Conservation (phyloP, 2,888 invertebrate genomes). For the Sarcophaga variegata region DNA sequence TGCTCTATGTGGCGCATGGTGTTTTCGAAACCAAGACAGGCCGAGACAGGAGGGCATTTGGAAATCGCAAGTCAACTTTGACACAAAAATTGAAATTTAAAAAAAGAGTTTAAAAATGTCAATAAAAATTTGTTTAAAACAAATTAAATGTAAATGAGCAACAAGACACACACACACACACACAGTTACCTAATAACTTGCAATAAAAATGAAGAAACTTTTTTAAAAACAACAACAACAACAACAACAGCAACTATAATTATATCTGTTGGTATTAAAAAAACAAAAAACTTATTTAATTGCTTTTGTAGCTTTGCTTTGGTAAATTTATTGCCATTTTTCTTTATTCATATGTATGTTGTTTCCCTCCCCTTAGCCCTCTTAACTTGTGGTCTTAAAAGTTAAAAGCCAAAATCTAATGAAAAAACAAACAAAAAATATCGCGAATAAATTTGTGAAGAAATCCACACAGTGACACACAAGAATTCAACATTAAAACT, state of each 20-base stretch:
- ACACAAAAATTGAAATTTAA: conserved; percentile 7
- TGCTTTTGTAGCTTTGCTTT: conserved; percentile 42
- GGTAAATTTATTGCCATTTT: conserved; percentile 22
- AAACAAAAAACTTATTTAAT: conserved; percentile 48
- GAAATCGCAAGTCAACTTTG: no score
- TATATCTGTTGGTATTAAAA: conserved; percentile 22
- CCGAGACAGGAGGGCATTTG: not conserved
- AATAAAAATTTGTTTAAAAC: conserved; percentile 69
- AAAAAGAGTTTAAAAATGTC: conserved; percentile 59
- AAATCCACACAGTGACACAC: conserved; percentile 21
- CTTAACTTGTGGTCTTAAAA: not conserved
- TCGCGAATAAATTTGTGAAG: conserved; percentile 12
- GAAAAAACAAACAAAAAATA: not conserved
- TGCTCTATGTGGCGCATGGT: no score
- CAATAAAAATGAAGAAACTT: conserved; percentile 31
- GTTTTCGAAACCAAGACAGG: not conserved
- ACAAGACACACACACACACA: not conserved
- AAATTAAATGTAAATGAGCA: conserved; percentile 65
- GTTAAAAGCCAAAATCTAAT: conserved; percentile 43
- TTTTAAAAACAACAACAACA: conserved; percentile 15
- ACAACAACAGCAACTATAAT: conserved; percentile 27
- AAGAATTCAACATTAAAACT: conserved; percentile 25
- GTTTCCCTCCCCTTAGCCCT: not conserved
- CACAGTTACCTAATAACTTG: conserved; percentile 27
- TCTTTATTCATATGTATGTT: not conserved